Evolutionary conservation across 2,797 vertebrate species (phyloP).

Genomic region (Rhynchotus rufescens): DNA sequence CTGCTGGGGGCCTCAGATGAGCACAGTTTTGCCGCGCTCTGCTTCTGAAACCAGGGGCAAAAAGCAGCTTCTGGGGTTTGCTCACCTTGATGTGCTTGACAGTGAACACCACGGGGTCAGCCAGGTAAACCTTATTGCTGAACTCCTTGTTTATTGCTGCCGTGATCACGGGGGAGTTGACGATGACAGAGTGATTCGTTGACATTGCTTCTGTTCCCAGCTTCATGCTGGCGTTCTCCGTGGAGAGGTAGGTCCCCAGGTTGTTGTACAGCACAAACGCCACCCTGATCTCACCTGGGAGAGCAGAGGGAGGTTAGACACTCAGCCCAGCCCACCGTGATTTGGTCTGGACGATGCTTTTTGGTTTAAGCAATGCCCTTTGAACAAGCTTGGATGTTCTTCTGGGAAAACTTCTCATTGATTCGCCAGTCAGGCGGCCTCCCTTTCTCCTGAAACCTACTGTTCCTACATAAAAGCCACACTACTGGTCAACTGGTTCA

Average conservation of each 20-base stretch:
- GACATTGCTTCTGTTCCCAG: slow-evolving; percentile 91
- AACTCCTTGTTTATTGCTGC: slow-evolving; percentile 98
- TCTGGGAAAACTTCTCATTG: background rate
- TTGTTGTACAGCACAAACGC: slow-evolving; percentile 98
- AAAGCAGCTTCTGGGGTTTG: background rate
- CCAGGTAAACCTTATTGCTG: slow-evolving; percentile 96
- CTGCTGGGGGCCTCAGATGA: background rate
- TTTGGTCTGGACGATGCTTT: background rate
- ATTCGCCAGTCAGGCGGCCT: background rate
- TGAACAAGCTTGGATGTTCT: background rate
- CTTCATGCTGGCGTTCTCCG: slow-evolving; percentile 98
- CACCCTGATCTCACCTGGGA: slow-evolving; percentile 95
- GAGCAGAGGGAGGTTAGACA: background rate
- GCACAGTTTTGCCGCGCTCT: background rate
- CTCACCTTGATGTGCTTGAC: slow-evolving; percentile 95
- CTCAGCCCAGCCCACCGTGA: background rate
- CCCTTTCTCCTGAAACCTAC: background rate
- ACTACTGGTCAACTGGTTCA: background rate
- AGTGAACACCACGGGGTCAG: slow-evolving; percentile 96
- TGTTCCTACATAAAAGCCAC: background rate
- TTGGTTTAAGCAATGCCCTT: background rate
- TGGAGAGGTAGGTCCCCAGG: slow-evolving; percentile 94
- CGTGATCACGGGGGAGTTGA: slow-evolving; percentile 96
- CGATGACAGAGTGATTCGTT: slow-evolving; percentile 96
- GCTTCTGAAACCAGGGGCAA: background rate